Evolutionary conservation across 2,888 invertebrate species (phyloP).

Genomic region (Pycnomerus fuliginosus): DNA sequence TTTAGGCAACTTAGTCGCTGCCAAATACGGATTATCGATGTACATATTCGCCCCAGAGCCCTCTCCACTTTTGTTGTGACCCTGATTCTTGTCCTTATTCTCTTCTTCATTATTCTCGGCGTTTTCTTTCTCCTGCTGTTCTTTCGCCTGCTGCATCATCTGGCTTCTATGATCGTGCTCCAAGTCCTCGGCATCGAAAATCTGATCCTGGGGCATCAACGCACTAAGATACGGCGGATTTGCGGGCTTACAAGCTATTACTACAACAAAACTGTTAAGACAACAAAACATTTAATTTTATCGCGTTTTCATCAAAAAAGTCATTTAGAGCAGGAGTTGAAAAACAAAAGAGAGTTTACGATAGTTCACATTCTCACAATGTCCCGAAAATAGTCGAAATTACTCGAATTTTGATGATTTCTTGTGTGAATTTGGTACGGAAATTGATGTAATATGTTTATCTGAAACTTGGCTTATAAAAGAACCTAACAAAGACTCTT

Average conservation of each 20-base stretch:
- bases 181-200: conserved; percentile 86
- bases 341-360: too few species aligned
- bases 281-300: too few species aligned
- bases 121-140: conserved; percentile 40
- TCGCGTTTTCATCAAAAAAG: too few species aligned
- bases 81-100: conserved; percentile 23
- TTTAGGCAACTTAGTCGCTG: conserved; percentile 51
- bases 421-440: too few species aligned
- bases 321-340: too few species aligned
- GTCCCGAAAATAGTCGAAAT: too few species aligned
- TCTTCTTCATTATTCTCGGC: conserved; percentile 33
- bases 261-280: conserved; percentile 53
- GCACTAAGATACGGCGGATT: conserved; percentile 84
- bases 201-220: conserved; percentile 89
- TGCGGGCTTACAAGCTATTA: conserved; percentile 82
- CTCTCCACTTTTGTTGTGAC: conserved; percentile 48
- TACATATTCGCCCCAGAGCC: conserved; percentile 54
- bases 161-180: conserved; percentile 67
- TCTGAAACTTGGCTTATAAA: too few species aligned
- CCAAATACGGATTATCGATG: conserved; percentile 75
- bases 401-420: too few species aligned
- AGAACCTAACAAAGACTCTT: too few species aligned
- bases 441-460: too few species aligned
- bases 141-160: conserved; percentile 46
- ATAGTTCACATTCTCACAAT: too few species aligned